phyloP scores from a whole-genome alignment of 2,113 vertebrate genomes.

The Sarotherodon lohbergeri region DNA sequence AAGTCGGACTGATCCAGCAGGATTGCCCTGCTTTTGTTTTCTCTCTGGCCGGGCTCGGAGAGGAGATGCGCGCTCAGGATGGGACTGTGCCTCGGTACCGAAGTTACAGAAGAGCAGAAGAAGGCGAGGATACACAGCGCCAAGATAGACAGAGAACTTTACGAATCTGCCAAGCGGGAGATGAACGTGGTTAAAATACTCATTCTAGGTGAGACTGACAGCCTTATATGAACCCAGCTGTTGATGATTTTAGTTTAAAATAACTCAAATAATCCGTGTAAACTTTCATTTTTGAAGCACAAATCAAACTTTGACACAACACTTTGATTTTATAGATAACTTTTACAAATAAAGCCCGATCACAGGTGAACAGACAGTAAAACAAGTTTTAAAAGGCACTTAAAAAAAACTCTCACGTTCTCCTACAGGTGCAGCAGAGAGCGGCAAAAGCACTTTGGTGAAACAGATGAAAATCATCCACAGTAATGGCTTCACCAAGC shows the following conservation, averaged over 20 bases:
- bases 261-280: background rate
- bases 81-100: constrained; percentile 76
- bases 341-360: background rate
- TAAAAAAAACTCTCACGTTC: background rate
- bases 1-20: background rate
- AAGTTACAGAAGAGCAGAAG: constrained; percentile 72
- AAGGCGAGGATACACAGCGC: constrained; percentile 65
- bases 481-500: constrained; percentile 73
- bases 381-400: background rate
- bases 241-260: background rate
- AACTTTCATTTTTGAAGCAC: background rate
- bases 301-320: background rate
- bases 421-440: constrained; percentile 73
- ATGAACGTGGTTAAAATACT: constrained; percentile 77
- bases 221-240: background rate
- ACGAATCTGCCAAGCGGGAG: constrained; percentile 68
- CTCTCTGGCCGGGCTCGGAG: background rate
- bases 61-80: constrained; percentile 65
- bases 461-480: constrained; percentile 82
- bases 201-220: constrained; percentile 66
- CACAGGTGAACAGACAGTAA: background rate
- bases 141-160: constrained; percentile 70
- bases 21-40: background rate
- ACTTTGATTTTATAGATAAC: background rate
- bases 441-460: constrained; percentile 77